phyloP scores from a whole-genome alignment of 2,797 vertebrate genomes.

The Chiloscyllium punctatum region DNA sequence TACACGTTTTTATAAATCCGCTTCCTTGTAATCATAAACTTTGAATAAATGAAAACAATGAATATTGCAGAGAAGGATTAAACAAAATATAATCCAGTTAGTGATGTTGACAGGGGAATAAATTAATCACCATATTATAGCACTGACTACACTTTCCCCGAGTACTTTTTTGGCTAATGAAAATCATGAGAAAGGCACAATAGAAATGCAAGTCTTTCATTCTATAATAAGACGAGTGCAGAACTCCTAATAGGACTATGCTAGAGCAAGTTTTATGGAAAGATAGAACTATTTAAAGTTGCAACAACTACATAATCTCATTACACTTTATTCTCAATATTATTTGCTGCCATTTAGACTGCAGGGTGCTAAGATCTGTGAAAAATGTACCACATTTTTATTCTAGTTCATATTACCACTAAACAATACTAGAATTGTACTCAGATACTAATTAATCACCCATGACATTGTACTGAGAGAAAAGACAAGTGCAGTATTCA shows the following conservation, averaged over 20 bases:
- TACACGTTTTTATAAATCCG: too few relatives aligned
- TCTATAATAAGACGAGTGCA: neutral
- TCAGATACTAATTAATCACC: neutral
- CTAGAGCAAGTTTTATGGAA: neutral
- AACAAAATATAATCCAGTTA: neutral
- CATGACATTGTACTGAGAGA: neutral
- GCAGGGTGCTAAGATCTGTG: neutral
- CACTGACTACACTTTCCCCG: neutral
- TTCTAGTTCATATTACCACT: neutral
- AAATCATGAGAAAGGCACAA: neutral
- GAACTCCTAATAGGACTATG: neutral
- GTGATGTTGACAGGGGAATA: neutral
- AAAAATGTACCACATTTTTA: neutral
- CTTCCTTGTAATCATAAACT: neutral
- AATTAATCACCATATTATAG: neutral
- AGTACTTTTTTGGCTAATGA: neutral
- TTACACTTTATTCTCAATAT: neutral
- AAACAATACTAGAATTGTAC: neutral
- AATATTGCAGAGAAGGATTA: neutral
- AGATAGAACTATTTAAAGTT: neutral
- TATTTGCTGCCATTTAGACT: neutral
- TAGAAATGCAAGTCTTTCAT: neutral
- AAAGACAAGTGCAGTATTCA: neutral
- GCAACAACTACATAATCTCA: neutral
- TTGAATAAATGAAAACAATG: neutral